Base-by-base conservation (phyloP, 2,888 invertebrate species). In the Melinaea menophilus region DNA sequence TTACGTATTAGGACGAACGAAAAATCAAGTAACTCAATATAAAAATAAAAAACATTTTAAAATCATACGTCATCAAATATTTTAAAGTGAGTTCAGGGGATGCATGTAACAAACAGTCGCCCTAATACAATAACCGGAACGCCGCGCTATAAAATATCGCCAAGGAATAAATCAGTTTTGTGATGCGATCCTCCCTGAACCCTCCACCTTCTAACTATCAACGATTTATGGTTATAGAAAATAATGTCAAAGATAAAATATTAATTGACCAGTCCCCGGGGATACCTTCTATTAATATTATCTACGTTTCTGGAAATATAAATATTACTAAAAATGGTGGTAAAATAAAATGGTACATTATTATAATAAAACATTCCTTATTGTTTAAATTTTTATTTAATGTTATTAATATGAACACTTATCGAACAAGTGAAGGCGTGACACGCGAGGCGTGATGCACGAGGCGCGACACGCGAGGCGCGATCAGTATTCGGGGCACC, bases 91-190 rank as follows among this genome's bases (percentile, higher is more conserved):
- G 57, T 58, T 66, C 51, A 31, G 58, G 76, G 76, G 72, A 73
- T 79, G 75, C 69, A 76, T 76, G 84, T 84, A 88, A 87, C 88
- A 89, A 87, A 91, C 89, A 87, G 90, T 84, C 86, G 89, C 91
- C 91, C 92, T 92, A 92, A 92, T 92, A 92, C 92, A 92, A 92
- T 92, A 92, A 92, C 88, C 92, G 91, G 92, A 92, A 92, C 92
- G 92, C 92, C 91, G 86, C 89, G 90, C 92, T 91, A 92, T 93
- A 93, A 93, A 92, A 92, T 92, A 92, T 92, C 91, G 90, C 91
- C 90, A 91, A 89, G 86, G 90, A 88, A 92, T 92, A 93, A 92
- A 92, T 93, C 93, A 92, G 91, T 83, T 87, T 82, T 80, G 83
- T 81, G 87, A 86, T 82, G 85, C 81, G 78, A 58, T 56, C 56